Evolutionary conservation across 2,113 vertebrate species (phyloP).

Genomic region (Cathartes aura): DNA sequence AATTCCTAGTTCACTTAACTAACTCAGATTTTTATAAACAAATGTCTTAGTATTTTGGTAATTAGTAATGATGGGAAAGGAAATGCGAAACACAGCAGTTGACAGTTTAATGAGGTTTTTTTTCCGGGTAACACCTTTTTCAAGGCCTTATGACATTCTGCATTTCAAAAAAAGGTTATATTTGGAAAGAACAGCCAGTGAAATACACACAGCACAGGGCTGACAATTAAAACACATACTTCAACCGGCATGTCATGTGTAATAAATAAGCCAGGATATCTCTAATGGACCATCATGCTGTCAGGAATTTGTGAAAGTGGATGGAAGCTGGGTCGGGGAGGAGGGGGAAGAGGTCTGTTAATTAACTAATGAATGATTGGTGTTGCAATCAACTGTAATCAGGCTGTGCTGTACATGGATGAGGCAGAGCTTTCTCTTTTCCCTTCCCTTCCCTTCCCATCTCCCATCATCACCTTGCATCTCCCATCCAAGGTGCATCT

Average conservation of each 20-base stretch:
- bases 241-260: background rate
- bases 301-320: background rate
- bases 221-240: slow-evolving; percentile 30
- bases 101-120: slow-evolving; percentile 55
- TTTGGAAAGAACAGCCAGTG: background rate
- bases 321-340: background rate
- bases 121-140: background rate
- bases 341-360: background rate
- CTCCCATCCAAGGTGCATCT: background rate
- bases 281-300: background rate
- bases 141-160: background rate
- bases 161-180: background rate
- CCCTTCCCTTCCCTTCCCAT: background rate
- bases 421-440: background rate
- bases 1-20: background rate
- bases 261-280: background rate
- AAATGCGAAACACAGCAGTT: slow-evolving; percentile 13
- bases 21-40: slow-evolving; percentile 10
- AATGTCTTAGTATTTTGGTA: slow-evolving; percentile 34
- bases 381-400: background rate
- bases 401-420: background rate
- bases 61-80: slow-evolving; percentile 53
- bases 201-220: background rate
- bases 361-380: background rate
- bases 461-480: background rate